A percentile compares a stretch with the other conserved stretches of the same genome.
Evolutionary conservation across 1,140 invertebrate species (phyloP).

Genomic region (Bursaphelenchus mucronatus): DNA sequence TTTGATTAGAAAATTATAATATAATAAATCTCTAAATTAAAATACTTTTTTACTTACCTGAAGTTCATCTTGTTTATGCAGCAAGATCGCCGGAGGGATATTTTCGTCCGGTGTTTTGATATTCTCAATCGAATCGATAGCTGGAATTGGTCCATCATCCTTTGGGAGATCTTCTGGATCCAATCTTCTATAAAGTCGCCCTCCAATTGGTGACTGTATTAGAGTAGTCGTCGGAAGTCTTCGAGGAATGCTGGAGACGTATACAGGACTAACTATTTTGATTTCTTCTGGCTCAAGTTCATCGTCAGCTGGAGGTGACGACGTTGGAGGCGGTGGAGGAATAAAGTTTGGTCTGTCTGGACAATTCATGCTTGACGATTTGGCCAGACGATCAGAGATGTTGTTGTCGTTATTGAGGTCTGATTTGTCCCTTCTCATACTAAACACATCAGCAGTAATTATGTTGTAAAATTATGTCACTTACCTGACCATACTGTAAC

Average conservation of each 20-base stretch:
- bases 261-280: conserved; percentile 1
- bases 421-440: conserved; percentile 17
- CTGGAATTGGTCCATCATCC: conserved; percentile 8
- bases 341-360: conserved; percentile 6
- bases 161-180: neutral
- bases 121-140: conserved; percentile 1
- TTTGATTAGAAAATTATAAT: conserved; percentile 9
- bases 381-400: neutral
- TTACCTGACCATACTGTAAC: conserved; percentile 17
- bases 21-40: neutral
- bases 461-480: neutral
- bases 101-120: conserved; percentile 6
- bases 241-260: conserved; percentile 1
- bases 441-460: neutral
- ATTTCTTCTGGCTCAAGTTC: conserved; percentile 3
- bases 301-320: conserved; percentile 16
- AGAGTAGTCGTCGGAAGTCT: conserved; percentile 7
- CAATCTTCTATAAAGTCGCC: neutral
- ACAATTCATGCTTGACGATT: conserved; percentile 10
- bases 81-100: conserved; percentile 6
- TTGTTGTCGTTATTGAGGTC: conserved; percentile 6
- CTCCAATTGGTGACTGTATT: conserved; percentile 4
- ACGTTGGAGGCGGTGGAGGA: conserved; percentile 9
- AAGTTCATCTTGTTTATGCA: neutral
- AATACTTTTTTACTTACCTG: neutral